Conservation (phyloP, 1,140 invertebrate species). For the Drosophila quadrilineata region DNA sequence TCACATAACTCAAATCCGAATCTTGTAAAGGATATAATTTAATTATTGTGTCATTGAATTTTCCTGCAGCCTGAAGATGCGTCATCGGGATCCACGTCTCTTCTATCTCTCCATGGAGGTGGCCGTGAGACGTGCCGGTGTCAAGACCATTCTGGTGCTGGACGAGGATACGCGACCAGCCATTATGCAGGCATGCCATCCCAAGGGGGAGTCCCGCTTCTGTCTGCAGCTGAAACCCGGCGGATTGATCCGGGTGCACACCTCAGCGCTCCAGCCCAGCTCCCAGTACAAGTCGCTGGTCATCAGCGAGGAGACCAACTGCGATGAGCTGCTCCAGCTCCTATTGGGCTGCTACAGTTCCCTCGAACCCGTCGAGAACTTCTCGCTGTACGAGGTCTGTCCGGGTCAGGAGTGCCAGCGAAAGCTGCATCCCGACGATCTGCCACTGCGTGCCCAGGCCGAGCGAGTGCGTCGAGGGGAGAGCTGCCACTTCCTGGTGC, state of each 20-base stretch:
- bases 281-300: slow-evolving; percentile 96
- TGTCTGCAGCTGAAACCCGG: slow-evolving; percentile 92
- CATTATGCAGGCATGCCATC: slow-evolving; percentile 94
- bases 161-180: slow-evolving; percentile 94
- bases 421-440: slow-evolving; percentile 92
- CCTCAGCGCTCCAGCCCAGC: slow-evolving; percentile 93
- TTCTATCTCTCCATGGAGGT: slow-evolving; percentile 97
- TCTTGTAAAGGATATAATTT: no score
- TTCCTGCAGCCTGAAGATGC: slow-evolving; percentile 85
- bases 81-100: slow-evolving; percentile 94
- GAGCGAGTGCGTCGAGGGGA: slow-evolving; percentile 85
- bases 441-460: slow-evolving; percentile 91
- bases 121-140: slow-evolving; percentile 89
- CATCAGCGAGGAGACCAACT: slow-evolving; percentile 94
- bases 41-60: neutral
- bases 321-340: slow-evolving; percentile 92
- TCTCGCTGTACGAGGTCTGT: slow-evolving; percentile 93
- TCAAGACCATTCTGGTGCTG: slow-evolving; percentile 90
- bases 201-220: slow-evolving; percentile 94
- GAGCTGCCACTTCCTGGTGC: slow-evolving; percentile 89
- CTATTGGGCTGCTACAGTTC: slow-evolving; percentile 93
- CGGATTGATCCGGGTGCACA: slow-evolving; percentile 94
- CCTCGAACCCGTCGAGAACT: slow-evolving; percentile 90
- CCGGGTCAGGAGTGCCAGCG: slow-evolving; percentile 89
- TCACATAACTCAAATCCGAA: no score